These are phyloP conservation scores for Elaphurus davidianus DNA, from an alignment of 2,113 vertebrate species.

Conservation along the genomic window DNA sequence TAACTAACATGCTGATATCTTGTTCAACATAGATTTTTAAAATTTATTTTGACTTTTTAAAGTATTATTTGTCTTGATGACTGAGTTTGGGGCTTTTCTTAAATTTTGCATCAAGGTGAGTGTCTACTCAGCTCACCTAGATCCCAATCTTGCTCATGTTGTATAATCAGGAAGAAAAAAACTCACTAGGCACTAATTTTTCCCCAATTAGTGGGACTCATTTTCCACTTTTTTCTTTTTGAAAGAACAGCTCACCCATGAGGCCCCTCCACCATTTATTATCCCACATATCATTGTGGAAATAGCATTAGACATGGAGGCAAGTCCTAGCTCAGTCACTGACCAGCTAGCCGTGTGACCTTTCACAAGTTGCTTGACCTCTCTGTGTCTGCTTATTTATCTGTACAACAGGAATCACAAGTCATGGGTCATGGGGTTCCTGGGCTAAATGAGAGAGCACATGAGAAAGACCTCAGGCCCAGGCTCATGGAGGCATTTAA, in stretches of 20 bases:
- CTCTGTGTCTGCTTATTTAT: not conserved
- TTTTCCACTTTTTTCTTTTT: not conserved
- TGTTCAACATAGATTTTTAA: not conserved
- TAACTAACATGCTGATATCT: not conserved
- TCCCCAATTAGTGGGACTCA: not conserved
- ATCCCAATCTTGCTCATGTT: not conserved
- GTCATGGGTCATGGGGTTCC: not conserved
- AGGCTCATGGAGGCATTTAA: not conserved
- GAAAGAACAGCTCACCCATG: not conserved
- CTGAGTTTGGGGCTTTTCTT: not conserved
- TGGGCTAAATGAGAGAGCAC: not conserved
- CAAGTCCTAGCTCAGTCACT: not conserved
- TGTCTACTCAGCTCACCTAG: not conserved
- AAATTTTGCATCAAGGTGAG: not conserved
- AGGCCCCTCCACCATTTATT: not conserved
- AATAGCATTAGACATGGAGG: not conserved
- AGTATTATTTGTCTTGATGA: not conserved
- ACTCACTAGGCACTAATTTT: not conserved
- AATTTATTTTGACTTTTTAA: not conserved
- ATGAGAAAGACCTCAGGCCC: not conserved
- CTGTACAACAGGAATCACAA: not conserved
- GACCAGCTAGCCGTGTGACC: not conserved
- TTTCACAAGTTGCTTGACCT: not conserved
- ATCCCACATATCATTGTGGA: not conserved
- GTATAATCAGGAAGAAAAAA: not conserved